Evolutionary conservation across 2,888 invertebrate species (phyloP).

Genomic region (Eulithis testata): DNA sequence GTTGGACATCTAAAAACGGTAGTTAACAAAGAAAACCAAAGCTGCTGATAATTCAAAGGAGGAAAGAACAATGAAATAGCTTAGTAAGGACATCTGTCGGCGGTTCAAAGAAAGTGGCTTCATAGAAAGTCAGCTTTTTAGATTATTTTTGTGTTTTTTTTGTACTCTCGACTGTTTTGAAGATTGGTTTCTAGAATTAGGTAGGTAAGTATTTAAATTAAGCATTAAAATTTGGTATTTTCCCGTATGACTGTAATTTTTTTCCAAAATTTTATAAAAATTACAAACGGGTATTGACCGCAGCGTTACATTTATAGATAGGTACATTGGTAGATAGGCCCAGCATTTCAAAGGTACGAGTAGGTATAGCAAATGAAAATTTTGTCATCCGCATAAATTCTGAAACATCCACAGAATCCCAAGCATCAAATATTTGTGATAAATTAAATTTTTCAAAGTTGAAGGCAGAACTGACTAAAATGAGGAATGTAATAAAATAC

Average conservation of each 20-base stretch:
- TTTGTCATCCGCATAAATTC: slow-evolving; percentile 22
- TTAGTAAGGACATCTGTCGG: slow-evolving; percentile 22
- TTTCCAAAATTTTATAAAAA: neutral
- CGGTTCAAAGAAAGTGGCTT: slow-evolving; percentile 20
- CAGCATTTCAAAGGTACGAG: slow-evolving; percentile 6
- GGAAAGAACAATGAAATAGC: slow-evolving; percentile 31
- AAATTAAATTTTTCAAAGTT: slow-evolving; percentile 44
- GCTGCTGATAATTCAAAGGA: slow-evolving; percentile 25
- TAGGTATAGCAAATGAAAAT: slow-evolving; percentile 10
- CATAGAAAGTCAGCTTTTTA: slow-evolving; percentile 20
- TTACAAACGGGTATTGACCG: too few relatives aligned
- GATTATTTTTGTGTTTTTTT: slow-evolving; percentile 24
- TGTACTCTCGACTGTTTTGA: slow-evolving; percentile 2
- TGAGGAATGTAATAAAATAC: slow-evolving; percentile 52
- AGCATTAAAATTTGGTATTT: neutral
- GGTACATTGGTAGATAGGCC: neutral
- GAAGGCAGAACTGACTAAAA: slow-evolving; percentile 47
- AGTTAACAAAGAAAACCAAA: slow-evolving; percentile 23
- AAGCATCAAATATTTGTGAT: slow-evolving; percentile 26
- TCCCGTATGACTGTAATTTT: neutral
- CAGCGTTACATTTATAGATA: too few relatives aligned
- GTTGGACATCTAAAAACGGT: neutral
- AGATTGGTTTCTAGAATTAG: slow-evolving; percentile 2
- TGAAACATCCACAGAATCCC: slow-evolving; percentile 10
- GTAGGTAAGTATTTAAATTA: neutral